Base-by-base conservation (phyloP, 2,797 vertebrate species). In the Pygocentrus nattereri region DNA sequence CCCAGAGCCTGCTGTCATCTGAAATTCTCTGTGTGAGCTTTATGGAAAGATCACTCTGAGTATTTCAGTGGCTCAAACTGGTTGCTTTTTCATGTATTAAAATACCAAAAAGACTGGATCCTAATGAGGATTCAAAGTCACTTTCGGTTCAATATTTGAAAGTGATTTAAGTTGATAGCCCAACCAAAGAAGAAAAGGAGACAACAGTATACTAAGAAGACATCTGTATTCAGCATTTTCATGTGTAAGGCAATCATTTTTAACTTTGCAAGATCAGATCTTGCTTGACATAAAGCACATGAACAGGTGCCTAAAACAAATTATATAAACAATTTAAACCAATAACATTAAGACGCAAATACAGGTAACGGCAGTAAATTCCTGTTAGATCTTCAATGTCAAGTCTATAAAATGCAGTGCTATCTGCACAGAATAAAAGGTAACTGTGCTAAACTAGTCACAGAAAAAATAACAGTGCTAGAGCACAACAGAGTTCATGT, bases 11-110 rank as follows among this genome's bases (percentile, higher is more conserved):
- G 4, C 47, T n/a, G 52, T 27, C 25, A 54, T 68, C 59, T 68
- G 58, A 82, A 75, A 82, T 81, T 62, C 31, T 72, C 31, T 72
- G 58, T 76, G 72, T 62, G 34, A 56, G 31, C 18, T 6, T 25
- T 58, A 56, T 23, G 19, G 5, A 15, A 56, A 67, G 38, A 82
- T 71, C 23, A 12, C 56, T 21, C 52, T 31, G 64, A 68, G 61
- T 64, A 62, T 27, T 47, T 67, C 69, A 44, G 31, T 30, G 52
- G 21, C 30, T 58, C 67, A 62, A 41, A 52, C 30, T 27, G 54
- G 52, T 38, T 62, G 44, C 34, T 38, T 67, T 67, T 41, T n/a
- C 64, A 67, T 54, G 49, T 34, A 3, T 72, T 56, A 56, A n/a
- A n/a, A 54, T 21, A 70, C 23, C 44, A 64, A 30, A 69, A 65